These are phyloP conservation scores for Agrotis puta DNA, from an alignment of 2,888 invertebrate genomes.

Conservation along the genomic window DNA sequence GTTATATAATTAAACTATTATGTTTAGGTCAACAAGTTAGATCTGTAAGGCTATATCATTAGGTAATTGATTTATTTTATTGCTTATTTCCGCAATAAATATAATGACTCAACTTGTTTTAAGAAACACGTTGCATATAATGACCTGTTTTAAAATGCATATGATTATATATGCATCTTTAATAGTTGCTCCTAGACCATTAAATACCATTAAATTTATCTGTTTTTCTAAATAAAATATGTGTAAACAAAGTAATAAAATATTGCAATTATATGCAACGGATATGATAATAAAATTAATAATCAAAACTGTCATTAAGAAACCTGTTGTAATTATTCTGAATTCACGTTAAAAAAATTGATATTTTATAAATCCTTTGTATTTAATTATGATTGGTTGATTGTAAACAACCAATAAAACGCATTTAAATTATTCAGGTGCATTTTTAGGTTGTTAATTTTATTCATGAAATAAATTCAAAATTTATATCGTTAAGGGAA, in stretches of 20 bases:
- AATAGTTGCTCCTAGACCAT: background rate
- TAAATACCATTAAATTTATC: constrained; percentile 18
- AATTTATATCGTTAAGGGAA: too few species aligned
- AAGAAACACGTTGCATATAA: constrained; percentile 27
- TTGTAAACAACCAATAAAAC: too few species aligned
- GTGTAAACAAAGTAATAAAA: constrained; percentile 18
- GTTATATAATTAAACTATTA: constrained; percentile 30
- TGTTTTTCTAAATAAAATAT: constrained; percentile 1
- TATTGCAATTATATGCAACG: background rate
- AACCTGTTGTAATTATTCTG: background rate
- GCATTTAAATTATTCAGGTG: background rate
- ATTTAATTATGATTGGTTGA: background rate
- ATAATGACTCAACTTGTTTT: constrained; percentile 6
- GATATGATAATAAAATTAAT: constrained; percentile 2
- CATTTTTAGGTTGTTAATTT: too few species aligned
- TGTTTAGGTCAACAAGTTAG: constrained; percentile 28
- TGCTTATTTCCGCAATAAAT: constrained; percentile 38
- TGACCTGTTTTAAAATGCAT: constrained; percentile 14
- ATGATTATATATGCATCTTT: background rate
- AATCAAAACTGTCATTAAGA: background rate
- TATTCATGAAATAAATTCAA: too few species aligned
- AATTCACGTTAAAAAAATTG: background rate
- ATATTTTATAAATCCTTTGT: background rate
- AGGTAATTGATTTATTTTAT: constrained; percentile 43
- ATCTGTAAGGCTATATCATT: background rate